phyloP scores from a whole-genome alignment of 2,888 invertebrate genomes.

The Lasioglossum oenotherae region DNA sequence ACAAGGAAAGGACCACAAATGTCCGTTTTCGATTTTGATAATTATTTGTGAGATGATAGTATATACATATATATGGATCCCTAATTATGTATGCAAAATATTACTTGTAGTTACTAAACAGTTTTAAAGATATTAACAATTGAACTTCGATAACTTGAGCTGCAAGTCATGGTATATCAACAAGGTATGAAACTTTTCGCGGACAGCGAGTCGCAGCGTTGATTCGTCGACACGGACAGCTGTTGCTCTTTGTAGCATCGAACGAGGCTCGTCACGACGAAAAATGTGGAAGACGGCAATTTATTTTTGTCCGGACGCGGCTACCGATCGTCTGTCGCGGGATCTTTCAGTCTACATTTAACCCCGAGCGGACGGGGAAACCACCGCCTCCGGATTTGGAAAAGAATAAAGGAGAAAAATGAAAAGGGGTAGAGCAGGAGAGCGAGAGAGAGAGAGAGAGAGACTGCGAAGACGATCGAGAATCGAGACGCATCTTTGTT shows the following conservation, averaged over 20 bases:
- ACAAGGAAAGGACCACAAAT: too few relatives aligned
- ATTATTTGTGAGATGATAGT: too few relatives aligned
- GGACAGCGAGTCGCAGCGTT: background rate
- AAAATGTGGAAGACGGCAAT: constrained; percentile 50
- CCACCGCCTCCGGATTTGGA: constrained; percentile 1
- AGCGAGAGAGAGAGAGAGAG: too few relatives aligned
- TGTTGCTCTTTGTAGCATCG: background rate
- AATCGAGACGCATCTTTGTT: constrained; percentile 30
- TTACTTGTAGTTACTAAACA: too few relatives aligned
- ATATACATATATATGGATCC: too few relatives aligned
- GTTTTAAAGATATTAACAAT: too few relatives aligned
- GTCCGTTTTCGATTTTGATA: too few relatives aligned
- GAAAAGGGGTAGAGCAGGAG: background rate
- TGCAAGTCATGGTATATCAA: too few relatives aligned
- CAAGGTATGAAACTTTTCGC: background rate
- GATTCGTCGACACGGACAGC: background rate
- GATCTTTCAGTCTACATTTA: constrained; percentile 46
- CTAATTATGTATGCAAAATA: too few relatives aligned
- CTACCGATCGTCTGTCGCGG: constrained; percentile 68
- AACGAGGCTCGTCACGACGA: background rate
- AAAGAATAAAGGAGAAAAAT: background rate
- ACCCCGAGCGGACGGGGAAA: constrained; percentile 18
- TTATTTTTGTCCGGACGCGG: constrained; percentile 73
- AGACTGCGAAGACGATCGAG: background rate
- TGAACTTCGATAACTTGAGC: too few relatives aligned